These are phyloP conservation scores for Eleutherodactylus coqui DNA, from an alignment of 2,797 vertebrate genomes.

Conservation along the genomic window DNA sequence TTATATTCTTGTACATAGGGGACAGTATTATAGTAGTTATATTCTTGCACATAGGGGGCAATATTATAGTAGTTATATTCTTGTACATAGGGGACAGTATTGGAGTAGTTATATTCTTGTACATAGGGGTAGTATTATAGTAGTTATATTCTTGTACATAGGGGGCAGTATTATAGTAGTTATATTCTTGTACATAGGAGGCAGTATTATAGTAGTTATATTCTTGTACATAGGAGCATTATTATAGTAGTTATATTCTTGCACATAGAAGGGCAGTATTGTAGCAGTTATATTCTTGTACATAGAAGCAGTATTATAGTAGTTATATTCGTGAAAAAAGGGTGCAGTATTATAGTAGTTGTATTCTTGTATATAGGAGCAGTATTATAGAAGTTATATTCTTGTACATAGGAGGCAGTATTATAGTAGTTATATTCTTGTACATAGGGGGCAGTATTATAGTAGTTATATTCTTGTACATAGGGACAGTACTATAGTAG, in stretches of 20 bases:
- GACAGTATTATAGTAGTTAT: constrained; percentile 2
- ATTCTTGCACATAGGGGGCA: background rate
- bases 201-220: background rate
- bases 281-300: constrained; percentile 12
- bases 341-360: constrained; percentile 9
- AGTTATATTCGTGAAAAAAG: too few species aligned
- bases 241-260: constrained; percentile 18
- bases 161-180: background rate
- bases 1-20: background rate
- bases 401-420: background rate
- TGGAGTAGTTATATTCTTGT: constrained; percentile 9
- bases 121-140: background rate
- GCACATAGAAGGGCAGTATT: background rate
- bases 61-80: background rate
- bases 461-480: background rate
- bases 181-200: background rate
- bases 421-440: constrained; percentile 9
- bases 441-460: too few species aligned
- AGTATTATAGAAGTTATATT: constrained; percentile 9
- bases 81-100: constrained; percentile 8
- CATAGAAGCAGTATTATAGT: background rate
- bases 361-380: constrained; percentile 1
- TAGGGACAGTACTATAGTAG: constrained; percentile 9
- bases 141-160: constrained; percentile 1
- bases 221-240: constrained; percentile 1